phyloP scores from a whole-genome alignment of 2,113 vertebrate genomes.

The Drymodes brunneopygia region DNA sequence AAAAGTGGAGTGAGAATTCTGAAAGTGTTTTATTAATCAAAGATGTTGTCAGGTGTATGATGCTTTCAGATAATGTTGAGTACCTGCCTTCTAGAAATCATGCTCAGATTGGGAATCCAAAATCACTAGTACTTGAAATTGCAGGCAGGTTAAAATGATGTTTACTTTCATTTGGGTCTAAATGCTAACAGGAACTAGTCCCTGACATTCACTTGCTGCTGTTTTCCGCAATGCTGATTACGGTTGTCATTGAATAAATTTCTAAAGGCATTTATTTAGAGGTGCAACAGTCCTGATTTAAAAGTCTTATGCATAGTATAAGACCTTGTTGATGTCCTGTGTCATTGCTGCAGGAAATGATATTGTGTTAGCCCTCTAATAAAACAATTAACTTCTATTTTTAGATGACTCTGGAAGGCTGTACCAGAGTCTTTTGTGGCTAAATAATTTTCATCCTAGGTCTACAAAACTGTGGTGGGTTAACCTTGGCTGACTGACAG shows the following conservation, averaged over 20 bases:
- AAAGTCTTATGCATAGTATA: neutral
- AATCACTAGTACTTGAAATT: neutral
- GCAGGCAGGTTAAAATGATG: neutral
- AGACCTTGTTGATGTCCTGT: neutral
- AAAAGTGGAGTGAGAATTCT: neutral
- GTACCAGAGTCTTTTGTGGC: neutral
- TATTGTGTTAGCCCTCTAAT: neutral
- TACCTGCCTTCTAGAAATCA: neutral
- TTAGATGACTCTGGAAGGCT: neutral
- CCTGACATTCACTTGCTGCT: neutral
- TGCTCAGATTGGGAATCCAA: neutral
- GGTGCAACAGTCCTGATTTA: neutral
- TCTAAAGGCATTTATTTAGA: neutral
- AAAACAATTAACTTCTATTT: neutral
- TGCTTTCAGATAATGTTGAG: neutral
- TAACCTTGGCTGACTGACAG: neutral
- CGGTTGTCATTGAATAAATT: fast-evolving
- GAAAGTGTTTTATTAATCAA: neutral
- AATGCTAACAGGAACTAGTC: neutral
- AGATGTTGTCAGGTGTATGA: neutral
- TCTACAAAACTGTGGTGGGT: neutral
- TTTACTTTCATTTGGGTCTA: neutral
- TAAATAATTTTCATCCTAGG: neutral
- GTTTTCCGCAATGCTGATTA: neutral
- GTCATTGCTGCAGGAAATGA: neutral